A percentile compares a stretch with the other conserved stretches of the same genome.
Conservation (phyloP, 2,888 invertebrate genomes). For the Trichacis sp. region DNA sequence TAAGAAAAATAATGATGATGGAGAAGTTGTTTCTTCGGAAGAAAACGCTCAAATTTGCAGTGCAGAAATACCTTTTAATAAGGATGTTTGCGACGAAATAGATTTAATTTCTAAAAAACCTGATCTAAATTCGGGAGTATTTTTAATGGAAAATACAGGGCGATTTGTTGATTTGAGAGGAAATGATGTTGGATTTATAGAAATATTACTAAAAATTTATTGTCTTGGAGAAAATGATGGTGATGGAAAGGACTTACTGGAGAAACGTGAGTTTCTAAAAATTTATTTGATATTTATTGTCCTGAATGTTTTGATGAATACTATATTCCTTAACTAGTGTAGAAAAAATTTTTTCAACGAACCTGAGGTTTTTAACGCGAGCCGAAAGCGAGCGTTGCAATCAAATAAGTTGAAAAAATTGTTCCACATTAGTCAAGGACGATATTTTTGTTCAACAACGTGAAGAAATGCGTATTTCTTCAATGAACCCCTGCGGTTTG, state of each 20-base stretch:
- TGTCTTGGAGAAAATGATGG: conserved; percentile 45
- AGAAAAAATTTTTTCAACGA: no score
- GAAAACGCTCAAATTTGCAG: conserved; percentile 32
- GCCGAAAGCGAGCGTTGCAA: no score
- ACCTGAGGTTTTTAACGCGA: no score
- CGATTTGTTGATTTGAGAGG: conserved; percentile 39
- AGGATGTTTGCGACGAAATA: conserved; percentile 39
- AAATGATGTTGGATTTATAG: conserved; percentile 46
- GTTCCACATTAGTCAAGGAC: no score
- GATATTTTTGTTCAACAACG: no score
- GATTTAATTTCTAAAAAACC: conserved; percentile 31
- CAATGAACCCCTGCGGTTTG: no score
- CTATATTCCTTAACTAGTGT: no score
- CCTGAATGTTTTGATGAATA: no score
- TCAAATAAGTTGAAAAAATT: no score
- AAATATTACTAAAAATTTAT: conserved; percentile 49
- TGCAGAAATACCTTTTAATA: conserved; percentile 37
- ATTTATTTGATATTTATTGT: no score
- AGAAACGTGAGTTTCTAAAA: no score
- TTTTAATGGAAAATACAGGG: conserved; percentile 36
- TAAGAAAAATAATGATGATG: background rate
- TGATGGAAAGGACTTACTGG: background rate
- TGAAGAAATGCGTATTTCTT: no score
- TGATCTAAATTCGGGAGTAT: conserved; percentile 32
- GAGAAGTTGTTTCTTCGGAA: background rate